These are phyloP conservation scores for Orchesella cincta DNA, from an alignment of 1,140 invertebrate species.

Conservation along the genomic window DNA sequence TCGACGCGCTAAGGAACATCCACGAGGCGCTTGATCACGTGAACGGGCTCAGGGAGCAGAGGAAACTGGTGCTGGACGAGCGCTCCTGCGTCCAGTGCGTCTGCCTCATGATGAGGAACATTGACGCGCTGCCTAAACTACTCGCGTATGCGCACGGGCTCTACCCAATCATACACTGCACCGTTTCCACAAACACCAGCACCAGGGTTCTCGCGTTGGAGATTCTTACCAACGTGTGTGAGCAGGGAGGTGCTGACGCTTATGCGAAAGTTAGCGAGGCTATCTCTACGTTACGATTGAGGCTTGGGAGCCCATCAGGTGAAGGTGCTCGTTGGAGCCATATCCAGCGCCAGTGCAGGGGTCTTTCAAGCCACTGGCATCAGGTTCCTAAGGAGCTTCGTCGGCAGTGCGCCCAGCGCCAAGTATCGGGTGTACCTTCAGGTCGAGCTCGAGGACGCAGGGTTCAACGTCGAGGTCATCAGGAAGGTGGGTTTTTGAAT, in stretches of 20 bases:
- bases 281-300: constrained; percentile 79
- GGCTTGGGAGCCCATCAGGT: constrained; percentile 87
- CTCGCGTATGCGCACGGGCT: constrained; percentile 77
- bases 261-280: constrained; percentile 69
- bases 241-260: constrained; percentile 43
- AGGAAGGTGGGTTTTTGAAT: constrained; percentile 69
- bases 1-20: constrained; percentile 80
- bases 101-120: constrained; percentile 54
- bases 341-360: constrained; percentile 61
- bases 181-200: constrained; percentile 81
- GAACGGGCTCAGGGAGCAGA: constrained; percentile 51
- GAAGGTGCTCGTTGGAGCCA: constrained; percentile 85
- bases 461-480: constrained; percentile 70
- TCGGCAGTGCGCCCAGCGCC: constrained; percentile 70
- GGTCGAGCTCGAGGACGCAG: constrained; percentile 81
- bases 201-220: constrained; percentile 79
- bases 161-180: constrained; percentile 81
- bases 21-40: constrained; percentile 60
- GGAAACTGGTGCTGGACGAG: constrained; percentile 66
- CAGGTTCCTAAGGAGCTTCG: constrained; percentile 79
- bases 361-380: constrained; percentile 75
- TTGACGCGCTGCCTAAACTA: constrained; percentile 71
- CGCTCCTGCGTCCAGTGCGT: constrained; percentile 1
- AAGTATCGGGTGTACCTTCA: constrained; percentile 84
- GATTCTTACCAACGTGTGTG: constrained; percentile 59